A percentile compares a stretch with the other conserved stretches of the same genome.
Conservation (phyloP, 1,140 invertebrate genomes). For the Papilio xuthus region DNA sequence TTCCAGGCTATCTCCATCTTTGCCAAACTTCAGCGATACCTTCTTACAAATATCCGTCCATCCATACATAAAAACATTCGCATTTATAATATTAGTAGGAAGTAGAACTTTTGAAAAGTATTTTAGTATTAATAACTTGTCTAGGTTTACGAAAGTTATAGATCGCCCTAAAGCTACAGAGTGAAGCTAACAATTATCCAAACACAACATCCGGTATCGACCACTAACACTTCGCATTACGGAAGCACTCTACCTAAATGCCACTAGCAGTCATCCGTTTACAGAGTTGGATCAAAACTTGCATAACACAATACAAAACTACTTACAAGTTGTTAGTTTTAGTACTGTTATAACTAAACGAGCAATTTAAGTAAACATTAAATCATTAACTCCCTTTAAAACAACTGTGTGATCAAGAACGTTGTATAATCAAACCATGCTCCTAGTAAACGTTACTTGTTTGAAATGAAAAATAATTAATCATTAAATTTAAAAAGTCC, state of each 20-base stretch:
- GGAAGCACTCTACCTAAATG: slow-evolving; percentile 20
- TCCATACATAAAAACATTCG: too few relatives aligned
- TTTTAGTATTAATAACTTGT: not conserved
- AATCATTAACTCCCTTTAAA: not conserved
- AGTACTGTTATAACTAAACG: not conserved
- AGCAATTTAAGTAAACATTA: not conserved
- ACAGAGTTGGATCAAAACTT: not conserved
- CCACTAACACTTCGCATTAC: not conserved
- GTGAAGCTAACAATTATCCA: not conserved
- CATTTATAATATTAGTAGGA: too few relatives aligned
- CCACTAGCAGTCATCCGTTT: not conserved
- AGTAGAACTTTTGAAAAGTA: not conserved
- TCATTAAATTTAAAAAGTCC: not conserved
- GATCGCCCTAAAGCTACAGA: not conserved
- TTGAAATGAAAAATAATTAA: not conserved
- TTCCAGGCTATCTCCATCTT: too few relatives aligned
- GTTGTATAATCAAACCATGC: not conserved
- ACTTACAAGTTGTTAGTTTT: not conserved
- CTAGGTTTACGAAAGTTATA: not conserved
- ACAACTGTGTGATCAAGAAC: not conserved
- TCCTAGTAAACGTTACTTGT: not conserved
- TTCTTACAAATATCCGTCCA: too few relatives aligned
- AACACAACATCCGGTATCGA: not conserved
- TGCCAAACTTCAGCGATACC: too few relatives aligned
- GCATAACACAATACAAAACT: slow-evolving; percentile 7